Evolutionary conservation across 2,888 invertebrate species (phyloP).

Genomic region (Tanypteryx hageni): DNA sequence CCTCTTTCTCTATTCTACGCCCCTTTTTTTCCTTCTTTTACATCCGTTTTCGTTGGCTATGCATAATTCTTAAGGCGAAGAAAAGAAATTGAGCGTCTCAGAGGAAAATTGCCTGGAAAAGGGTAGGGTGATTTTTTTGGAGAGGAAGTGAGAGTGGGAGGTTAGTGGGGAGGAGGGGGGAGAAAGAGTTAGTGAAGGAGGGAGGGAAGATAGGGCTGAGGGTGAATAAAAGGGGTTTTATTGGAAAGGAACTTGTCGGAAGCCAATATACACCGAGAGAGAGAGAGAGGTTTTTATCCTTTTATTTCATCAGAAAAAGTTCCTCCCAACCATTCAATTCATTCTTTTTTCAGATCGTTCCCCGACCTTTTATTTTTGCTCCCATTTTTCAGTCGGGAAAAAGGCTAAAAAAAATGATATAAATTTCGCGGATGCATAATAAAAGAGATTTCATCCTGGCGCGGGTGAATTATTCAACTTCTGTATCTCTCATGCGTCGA

Average conservation of each 20-base stretch:
- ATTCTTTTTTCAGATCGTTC: neutral
- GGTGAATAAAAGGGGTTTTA: neutral
- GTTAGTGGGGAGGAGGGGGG: neutral
- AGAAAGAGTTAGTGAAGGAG: neutral
- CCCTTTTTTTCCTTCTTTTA: neutral
- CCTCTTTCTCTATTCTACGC: neutral
- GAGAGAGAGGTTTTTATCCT: neutral
- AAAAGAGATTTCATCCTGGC: constrained; percentile 3
- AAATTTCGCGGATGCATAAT: neutral
- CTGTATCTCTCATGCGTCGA: neutral
- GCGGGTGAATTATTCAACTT: constrained; percentile 5
- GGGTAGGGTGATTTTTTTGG: neutral
- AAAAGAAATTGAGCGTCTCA: neutral
- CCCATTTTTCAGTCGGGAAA: neutral
- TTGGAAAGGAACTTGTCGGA: neutral
- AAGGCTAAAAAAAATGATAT: neutral
- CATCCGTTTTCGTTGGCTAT: constrained; percentile 11
- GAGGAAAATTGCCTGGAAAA: neutral
- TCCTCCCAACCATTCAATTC: constrained; percentile 7
- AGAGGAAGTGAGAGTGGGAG: neutral
- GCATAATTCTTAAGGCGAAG: neutral
- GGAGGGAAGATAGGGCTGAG: neutral
- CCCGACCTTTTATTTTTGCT: neutral
- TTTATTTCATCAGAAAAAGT: neutral
- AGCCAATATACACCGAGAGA: constrained; percentile 1